Conservation (phyloP, 2,113 vertebrate genomes). For the Plestiodon gilberti region DNA sequence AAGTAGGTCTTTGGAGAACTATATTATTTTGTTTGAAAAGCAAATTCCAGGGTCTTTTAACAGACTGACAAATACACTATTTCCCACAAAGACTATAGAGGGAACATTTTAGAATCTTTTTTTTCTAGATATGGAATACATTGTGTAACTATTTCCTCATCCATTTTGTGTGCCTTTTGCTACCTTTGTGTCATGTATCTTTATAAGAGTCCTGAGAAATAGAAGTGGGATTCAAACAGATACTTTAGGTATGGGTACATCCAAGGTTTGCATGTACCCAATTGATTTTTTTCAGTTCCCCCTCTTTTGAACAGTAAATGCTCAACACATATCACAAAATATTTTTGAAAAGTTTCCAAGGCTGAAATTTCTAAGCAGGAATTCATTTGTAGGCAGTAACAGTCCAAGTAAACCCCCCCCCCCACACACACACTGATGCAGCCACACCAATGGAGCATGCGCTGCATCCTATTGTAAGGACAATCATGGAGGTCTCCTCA, state of each 20-base stretch:
- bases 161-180: neutral
- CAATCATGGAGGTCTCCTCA: no score
- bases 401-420: no score
- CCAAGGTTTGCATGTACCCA: neutral
- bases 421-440: no score
- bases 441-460: no score
- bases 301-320: neutral
- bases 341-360: neutral
- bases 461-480: no score
- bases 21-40: neutral
- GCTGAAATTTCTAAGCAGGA: neutral
- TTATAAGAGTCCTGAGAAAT: neutral
- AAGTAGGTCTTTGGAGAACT: neutral
- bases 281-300: neutral
- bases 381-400: no score
- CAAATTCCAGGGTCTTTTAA: constrained; percentile 17
- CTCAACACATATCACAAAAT: neutral
- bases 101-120: neutral
- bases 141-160: neutral
- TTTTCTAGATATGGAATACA: neutral
- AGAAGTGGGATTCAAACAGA: neutral
- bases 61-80: neutral
- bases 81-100: neutral
- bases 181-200: neutral
- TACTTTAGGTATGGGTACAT: neutral